A percentile compares a stretch with the other conserved stretches of the same genome.
Conservation (phyloP, 2,797 vertebrate genomes). For the Rhyacichthys aspro region DNA sequence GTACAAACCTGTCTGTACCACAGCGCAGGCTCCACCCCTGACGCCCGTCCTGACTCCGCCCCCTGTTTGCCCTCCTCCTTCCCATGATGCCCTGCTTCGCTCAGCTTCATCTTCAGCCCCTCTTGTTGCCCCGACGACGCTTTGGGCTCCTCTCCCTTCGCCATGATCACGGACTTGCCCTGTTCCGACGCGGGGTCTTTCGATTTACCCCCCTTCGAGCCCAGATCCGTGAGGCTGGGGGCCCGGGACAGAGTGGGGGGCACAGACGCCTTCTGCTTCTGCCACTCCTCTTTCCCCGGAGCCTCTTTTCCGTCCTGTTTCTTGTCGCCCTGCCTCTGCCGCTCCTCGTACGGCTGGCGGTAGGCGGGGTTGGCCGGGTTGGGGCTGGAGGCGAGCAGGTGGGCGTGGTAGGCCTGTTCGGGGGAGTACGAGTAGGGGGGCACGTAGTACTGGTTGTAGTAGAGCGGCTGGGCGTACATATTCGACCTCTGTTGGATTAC, state of each 20-base stretch:
- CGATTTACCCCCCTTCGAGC: constrained; percentile 79
- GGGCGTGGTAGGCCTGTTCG: constrained; percentile 95
- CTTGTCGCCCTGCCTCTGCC: constrained; percentile 89
- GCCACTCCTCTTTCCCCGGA: constrained; percentile 87
- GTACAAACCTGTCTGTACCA: constrained; percentile 95
- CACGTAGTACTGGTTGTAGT: constrained; percentile 99
- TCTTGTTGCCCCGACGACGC: constrained; percentile 78
- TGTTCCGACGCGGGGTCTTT: constrained; percentile 84
- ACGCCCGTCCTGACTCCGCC: constrained; percentile 81
- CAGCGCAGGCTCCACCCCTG: constrained; percentile 88
- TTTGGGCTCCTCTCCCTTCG: constrained; percentile 90
- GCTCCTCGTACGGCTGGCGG: constrained; percentile 94
- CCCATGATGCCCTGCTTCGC: constrained; percentile 85
- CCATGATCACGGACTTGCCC: constrained; percentile 93
- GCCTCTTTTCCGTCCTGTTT: constrained; percentile 93
- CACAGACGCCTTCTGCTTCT: constrained; percentile 88
- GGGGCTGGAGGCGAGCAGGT: constrained; percentile 87
- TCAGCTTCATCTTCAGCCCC: constrained; percentile 91
- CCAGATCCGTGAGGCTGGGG: constrained; percentile 88
- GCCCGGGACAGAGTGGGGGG: constrained; percentile 90
- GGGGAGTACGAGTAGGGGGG: constrained; percentile 92
- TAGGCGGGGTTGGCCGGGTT: constrained; percentile 90
- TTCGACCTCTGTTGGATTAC: constrained; percentile 98
- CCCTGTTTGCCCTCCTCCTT: constrained; percentile 89
- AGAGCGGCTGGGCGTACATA: constrained; percentile 99